Percentiles rank a stretch among this genome's conserved stretches.
phyloP scores from a whole-genome alignment of 2,888 invertebrate genomes.

The Rotaria socialis region DNA sequence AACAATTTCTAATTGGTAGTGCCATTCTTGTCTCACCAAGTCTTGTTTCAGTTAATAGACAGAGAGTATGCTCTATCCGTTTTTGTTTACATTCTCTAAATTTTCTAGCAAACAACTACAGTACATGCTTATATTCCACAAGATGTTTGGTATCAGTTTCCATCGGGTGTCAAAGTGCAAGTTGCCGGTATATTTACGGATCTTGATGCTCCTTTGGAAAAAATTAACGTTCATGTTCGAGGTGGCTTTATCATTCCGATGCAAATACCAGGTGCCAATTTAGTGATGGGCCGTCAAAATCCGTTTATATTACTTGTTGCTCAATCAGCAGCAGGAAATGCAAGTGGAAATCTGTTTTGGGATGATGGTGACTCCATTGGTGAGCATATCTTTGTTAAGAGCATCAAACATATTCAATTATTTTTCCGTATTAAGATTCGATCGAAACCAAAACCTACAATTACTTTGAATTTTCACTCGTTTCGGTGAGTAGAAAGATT shows the following conservation, averaged over 20 bases:
- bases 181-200: background rate
- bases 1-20: too few relatives aligned
- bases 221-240: constrained; percentile 51
- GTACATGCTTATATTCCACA: constrained; percentile 53
- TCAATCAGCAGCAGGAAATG: constrained; percentile 63
- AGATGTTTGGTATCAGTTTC: constrained; percentile 44
- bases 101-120: constrained; percentile 54
- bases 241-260: constrained; percentile 53
- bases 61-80: too few relatives aligned
- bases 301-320: constrained; percentile 68
- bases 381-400: background rate
- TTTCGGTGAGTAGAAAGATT: too few relatives aligned
- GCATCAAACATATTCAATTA: too few relatives aligned
- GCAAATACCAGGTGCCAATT: constrained; percentile 39
- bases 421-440: too few relatives aligned
- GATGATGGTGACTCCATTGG: constrained; percentile 72
- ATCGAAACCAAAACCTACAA: too few relatives aligned
- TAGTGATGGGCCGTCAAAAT: constrained; percentile 50
- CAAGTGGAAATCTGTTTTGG: constrained; percentile 71
- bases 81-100: too few relatives aligned
- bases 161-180: constrained; percentile 42
- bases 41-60: too few relatives aligned
- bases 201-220: constrained; percentile 40
- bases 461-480: too few relatives aligned
- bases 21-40: too few relatives aligned